A percentile compares a stretch with the other conserved stretches of the same genome.
Evolutionary conservation across 2,797 vertebrate genomes (phyloP).

Genomic region (Crocidura indochinensis): DNA sequence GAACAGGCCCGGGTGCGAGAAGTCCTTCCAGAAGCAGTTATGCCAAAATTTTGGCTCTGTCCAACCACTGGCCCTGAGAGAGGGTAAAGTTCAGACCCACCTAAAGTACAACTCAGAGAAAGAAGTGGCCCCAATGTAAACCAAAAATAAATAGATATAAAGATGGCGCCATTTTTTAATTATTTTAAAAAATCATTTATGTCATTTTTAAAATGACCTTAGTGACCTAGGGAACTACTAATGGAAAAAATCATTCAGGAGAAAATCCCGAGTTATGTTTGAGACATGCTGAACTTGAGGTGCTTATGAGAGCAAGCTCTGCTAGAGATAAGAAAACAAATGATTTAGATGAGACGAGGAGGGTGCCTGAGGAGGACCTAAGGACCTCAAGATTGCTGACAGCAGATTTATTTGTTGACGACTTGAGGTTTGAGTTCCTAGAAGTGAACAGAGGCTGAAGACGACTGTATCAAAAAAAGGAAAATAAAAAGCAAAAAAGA

Average conservation of each 20-base stretch:
- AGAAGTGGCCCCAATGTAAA: background rate
- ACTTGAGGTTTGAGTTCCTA: slow-evolving; percentile 36
- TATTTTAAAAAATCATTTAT: background rate
- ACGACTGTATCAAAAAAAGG: background rate
- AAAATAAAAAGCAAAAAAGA: too few relatives aligned
- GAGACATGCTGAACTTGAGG: background rate
- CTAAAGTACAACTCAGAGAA: background rate
- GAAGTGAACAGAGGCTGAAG: slow-evolving; percentile 43
- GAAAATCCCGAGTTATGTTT: background rate
- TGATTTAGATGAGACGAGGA: background rate
- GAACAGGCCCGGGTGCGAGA: background rate
- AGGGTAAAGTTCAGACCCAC: background rate
- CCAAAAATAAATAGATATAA: background rate
- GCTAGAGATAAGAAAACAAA: background rate
- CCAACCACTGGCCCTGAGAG: background rate
- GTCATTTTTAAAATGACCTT: background rate
- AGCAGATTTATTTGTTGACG: slow-evolving; percentile 54
- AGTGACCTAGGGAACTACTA: background rate
- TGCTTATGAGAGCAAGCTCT: background rate
- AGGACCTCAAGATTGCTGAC: background rate
- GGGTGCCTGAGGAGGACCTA: background rate
- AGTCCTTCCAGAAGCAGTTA: too few relatives aligned
- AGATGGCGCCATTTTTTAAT: background rate
- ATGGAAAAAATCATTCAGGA: background rate
- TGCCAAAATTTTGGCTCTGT: background rate